Base-by-base conservation (phyloP, 2,888 invertebrate genomes). In the Parthenolecanium corni region DNA sequence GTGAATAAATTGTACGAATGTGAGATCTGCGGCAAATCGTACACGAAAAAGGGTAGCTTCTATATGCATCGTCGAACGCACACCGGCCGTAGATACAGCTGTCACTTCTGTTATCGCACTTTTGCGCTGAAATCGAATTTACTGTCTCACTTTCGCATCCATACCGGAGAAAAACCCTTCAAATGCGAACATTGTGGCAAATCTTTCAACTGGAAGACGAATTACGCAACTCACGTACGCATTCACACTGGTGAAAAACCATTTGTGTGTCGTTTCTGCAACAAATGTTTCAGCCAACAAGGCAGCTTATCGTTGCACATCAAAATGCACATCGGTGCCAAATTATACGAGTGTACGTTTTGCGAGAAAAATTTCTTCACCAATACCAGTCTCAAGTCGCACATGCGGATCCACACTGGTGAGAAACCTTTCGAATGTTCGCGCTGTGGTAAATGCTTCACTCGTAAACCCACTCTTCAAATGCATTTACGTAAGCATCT, bases 211-310 rank as follows among this genome's bases (percentile, higher is more conserved):
- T 58, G 66, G 42, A 68, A 67, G 52, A 63, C 64, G 25, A 64
- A 66, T 49, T 65, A 67, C 46, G 64, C 65, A 11, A 66, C 63
- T 18, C 68, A 68, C 57, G 64, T 62, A 23, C 57, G 65, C 52
- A 65, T 66, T 38, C 68, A 68, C 47, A 64, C 66, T 6, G 67
- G 66, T 11, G 67, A 66, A 25, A 65, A 66, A 23, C 64, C 65
- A 11, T 67, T 65, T 64, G 53, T 64, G 11, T 68, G 67, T 61
- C 64, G 66, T 23, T 57, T 66, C n/a, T 68, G 68, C 47, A 65
- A 65, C 24, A 67, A 66, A 24, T 42, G 64, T 6, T 65, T 68
- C 23, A 66, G 66, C 2, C 65, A 66, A 44, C 66, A 64, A 47
- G 67, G 67, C 16, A 66, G 66, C 25, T 54, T 68, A 16, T 66